Conservation (phyloP, 2,113 vertebrate species). For the Athene noctua region DNA sequence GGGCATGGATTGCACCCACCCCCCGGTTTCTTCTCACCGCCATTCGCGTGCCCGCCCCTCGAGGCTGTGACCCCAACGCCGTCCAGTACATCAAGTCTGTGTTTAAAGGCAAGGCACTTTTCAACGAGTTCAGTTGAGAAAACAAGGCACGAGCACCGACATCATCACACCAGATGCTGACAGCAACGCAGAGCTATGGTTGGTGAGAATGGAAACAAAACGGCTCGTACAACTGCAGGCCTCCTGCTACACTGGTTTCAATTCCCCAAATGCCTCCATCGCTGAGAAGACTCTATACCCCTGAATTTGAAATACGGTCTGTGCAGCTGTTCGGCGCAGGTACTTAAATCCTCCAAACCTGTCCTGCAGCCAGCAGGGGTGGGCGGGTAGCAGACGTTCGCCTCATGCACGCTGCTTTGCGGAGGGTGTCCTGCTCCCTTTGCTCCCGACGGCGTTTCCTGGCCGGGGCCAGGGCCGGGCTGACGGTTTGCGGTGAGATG, state of each 20-base stretch:
- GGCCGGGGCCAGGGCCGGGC: no score
- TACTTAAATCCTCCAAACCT: background rate
- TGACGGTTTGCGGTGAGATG: rapidly evolving
- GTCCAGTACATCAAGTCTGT: rapidly evolving
- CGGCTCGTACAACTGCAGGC: background rate
- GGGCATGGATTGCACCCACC: background rate
- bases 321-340: background rate
- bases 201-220: background rate
- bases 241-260: background rate
- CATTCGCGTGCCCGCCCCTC: rapidly evolving
- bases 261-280: background rate
- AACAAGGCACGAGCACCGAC: background rate
- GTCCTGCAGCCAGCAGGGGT: background rate
- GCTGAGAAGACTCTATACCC: background rate
- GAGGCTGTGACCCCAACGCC: background rate
- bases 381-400: background rate
- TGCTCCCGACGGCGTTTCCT: rapidly evolving
- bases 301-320: background rate
- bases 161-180: background rate
- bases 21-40: background rate
- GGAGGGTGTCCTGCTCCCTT: background rate
- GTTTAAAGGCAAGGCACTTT: background rate
- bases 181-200: background rate
- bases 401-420: rapidly evolving
- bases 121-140: background rate